A percentile compares a stretch with the other conserved stretches of the same genome.
These are phyloP conservation scores for Grus americana DNA, from an alignment of 2,113 vertebrate genomes.

Conservation along the genomic window DNA sequence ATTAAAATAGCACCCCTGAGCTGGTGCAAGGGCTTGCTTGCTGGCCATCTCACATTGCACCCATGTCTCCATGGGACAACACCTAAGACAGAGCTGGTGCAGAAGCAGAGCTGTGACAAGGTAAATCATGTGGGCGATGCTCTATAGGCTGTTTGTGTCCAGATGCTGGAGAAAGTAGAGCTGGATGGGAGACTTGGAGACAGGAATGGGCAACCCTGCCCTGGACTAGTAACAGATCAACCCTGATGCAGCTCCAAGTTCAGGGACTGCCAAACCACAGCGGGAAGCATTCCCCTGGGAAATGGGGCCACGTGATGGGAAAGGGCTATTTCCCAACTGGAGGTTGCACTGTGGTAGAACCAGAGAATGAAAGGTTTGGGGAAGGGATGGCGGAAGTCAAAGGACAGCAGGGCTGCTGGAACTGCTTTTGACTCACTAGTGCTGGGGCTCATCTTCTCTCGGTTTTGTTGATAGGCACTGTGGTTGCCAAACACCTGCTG, in stretches of 20 bases:
- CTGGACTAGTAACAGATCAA: background rate
- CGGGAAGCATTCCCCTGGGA: background rate
- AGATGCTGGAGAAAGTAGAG: background rate
- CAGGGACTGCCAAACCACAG: background rate
- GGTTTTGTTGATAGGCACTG: background rate
- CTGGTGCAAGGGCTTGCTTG: background rate
- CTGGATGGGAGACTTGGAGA: background rate
- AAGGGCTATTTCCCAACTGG: background rate
- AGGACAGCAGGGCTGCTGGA: background rate
- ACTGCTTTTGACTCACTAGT: background rate
- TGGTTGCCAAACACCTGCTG: background rate
- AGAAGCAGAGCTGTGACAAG: background rate
- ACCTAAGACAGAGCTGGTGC: background rate
- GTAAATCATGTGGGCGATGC: rapidly evolving
- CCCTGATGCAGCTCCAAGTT: background rate
- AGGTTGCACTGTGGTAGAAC: background rate
- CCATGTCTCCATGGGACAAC: rapidly evolving
- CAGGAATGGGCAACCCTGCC: background rate
- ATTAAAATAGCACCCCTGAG: rapidly evolving
- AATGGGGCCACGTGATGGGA: background rate
- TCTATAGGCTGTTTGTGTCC: background rate
- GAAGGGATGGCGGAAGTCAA: background rate
- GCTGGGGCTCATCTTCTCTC: background rate
- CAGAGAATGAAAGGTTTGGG: background rate
- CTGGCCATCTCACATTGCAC: background rate